Evolutionary conservation across 1,140 invertebrate species (phyloP), one percentile per base, ranked within the genome.

Genomic region (Paracyclopina nana): DNA sequence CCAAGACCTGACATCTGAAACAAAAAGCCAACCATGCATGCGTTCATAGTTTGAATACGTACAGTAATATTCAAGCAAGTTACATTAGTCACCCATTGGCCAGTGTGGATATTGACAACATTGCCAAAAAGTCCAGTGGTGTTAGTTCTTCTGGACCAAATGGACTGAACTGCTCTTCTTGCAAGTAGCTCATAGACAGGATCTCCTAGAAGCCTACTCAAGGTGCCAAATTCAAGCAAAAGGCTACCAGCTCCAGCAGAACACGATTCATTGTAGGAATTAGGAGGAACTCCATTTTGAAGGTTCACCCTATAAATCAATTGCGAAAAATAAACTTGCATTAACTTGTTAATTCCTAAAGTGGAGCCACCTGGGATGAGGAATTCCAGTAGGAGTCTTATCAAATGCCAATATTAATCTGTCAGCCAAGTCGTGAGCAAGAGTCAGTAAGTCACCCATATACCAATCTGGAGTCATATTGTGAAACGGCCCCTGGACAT

Each of bases 241-340:
- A 79, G 60, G 12, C 72, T 72, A 4, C 75, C 76, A 46, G 74
- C 74, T 27, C 75, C 76, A 26, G 76, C 72, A 28, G 74, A 74
- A 60, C 76, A 79, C 0, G 76, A 78, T 54, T 76, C 72, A 40
- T 73, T 74, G 1, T 67, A 60, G 40, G 68, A 67, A 48, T 69
- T 60, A 11, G 44, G 42, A 12, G 72, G 70, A 16, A 77, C 68
- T 29, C 77, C 76, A 50, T 66, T 57, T 18, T 62, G 58, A 46
- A 78, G 58, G 61, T 78, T 76, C 59, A 75, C 72, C 57, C 74
- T n/a, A n/a, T n/a, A n/a, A n/a, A n/a, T n/a, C n/a, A n/a, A n/a
- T n/a, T n/a, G n/a, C n/a, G n/a, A n/a, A n/a, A n/a, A n/a, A n/a
- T n/a, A n/a, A n/a, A n/a, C n/a, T n/a, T n/a, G n/a, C n/a, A n/a